These are phyloP conservation scores for Nestor notabilis DNA, from an alignment of 2,113 vertebrate species.

Conservation along the genomic window DNA sequence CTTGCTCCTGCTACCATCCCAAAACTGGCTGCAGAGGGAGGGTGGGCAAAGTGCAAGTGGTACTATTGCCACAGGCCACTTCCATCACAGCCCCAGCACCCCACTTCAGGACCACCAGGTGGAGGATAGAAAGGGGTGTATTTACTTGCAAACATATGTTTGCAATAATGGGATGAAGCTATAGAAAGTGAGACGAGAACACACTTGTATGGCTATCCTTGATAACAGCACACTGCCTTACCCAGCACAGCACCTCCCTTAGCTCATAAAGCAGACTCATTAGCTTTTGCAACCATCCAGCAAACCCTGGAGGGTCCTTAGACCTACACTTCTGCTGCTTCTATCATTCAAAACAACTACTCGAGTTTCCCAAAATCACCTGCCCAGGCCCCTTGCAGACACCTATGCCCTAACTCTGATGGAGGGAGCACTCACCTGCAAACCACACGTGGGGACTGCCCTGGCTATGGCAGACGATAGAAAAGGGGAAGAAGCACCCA, in stretches of 20 bases:
- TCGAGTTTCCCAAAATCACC: accelerated
- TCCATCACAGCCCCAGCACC: background rate
- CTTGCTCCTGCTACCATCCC: background rate
- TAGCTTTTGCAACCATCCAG: background rate
- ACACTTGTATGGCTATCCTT: too few species aligned
- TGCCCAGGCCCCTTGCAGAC: background rate
- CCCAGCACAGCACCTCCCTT: background rate
- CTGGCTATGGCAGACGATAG: background rate
- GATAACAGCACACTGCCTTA: background rate
- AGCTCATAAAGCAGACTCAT: background rate
- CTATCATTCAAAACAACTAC: background rate
- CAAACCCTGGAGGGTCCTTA: background rate
- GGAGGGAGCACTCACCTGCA: background rate
- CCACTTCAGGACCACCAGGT: background rate
- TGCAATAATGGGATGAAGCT: background rate
- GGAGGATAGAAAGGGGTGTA: background rate
- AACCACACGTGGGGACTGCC: background rate
- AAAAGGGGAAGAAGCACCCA: background rate
- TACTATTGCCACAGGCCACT: background rate
- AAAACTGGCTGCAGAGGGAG: background rate
- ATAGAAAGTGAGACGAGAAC: background rate
- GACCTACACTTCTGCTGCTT: background rate
- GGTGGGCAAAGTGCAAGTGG: background rate
- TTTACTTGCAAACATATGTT: background rate
- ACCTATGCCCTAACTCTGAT: accelerated